These are phyloP conservation scores for Ectropis grisescens DNA, from an alignment of 1,140 invertebrate species.

Conservation along the genomic window DNA sequence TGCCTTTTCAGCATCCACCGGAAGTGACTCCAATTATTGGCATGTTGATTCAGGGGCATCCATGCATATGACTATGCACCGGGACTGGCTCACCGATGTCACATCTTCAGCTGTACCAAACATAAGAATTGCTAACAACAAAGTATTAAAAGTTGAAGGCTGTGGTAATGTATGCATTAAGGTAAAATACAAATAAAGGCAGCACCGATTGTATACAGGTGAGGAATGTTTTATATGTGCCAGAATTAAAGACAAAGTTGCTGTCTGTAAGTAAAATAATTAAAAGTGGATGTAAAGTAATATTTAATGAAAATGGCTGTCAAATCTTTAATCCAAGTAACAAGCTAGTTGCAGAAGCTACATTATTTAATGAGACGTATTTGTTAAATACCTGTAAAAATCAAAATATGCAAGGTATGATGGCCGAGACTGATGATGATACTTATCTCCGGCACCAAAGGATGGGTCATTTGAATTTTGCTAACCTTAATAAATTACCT, in stretches of 20 bases:
- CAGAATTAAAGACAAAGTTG: conserved; percentile 11
- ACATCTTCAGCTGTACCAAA: conserved; percentile 11
- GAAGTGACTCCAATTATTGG: conserved; percentile 12
- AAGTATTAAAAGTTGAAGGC: conserved; percentile 13
- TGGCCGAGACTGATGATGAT: too few species aligned
- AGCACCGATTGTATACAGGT: conserved; percentile 8
- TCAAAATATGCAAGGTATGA: too few species aligned
- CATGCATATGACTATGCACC: conserved; percentile 15
- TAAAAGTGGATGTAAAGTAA: conserved; percentile 10
- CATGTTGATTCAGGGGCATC: conserved; percentile 22
- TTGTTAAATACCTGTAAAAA: conserved; percentile 4
- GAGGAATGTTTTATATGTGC: conserved; percentile 16
- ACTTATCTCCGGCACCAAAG: conserved; percentile 11
- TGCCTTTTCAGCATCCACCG: conserved; percentile 16
- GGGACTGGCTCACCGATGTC: conserved; percentile 18
- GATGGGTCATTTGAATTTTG: conserved; percentile 9
- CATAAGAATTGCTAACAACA: conserved; percentile 19
- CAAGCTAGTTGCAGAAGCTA: conserved; percentile 5
- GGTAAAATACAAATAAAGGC: conserved; percentile 1
- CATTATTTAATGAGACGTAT: conserved; percentile 10
- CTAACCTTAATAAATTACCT: conserved; percentile 13
- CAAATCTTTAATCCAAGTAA: conserved; percentile 3
- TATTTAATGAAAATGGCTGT: conserved; percentile 12
- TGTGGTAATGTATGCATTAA: conserved; percentile 12
- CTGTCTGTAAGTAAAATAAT: conserved; percentile 15